Percentiles rank a stretch among this genome's conserved stretches.
phyloP scores from a whole-genome alignment of 2,797 vertebrate genomes.

The Chiloscyllium punctatum region DNA sequence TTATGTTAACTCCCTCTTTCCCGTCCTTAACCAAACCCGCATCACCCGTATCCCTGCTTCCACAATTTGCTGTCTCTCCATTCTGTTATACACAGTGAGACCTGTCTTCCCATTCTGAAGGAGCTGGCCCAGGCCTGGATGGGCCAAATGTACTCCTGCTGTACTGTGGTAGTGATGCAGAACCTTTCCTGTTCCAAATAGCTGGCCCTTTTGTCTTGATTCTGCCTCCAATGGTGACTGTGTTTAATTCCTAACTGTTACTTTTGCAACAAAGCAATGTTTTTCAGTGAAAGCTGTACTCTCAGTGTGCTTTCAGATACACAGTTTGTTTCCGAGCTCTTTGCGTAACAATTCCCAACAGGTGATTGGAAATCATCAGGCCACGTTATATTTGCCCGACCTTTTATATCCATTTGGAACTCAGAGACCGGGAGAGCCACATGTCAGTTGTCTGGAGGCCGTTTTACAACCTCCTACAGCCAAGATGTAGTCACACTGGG shows the following conservation, averaged over 20 bases:
- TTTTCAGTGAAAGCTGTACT: constrained; percentile 30
- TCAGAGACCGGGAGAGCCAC: not conserved
- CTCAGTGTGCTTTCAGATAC: constrained; percentile 37
- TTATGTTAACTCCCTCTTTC: no score
- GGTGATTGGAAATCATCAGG: not conserved
- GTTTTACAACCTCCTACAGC: not conserved
- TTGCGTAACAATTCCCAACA: not conserved
- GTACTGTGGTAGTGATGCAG: no score
- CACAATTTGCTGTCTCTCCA: no score
- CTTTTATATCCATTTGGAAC: no score
- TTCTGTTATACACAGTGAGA: no score
- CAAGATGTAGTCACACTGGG: not conserved
- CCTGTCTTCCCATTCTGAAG: no score
- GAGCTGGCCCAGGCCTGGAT: no score
- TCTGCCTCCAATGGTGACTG: not conserved
- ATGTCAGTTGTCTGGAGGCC: not conserved
- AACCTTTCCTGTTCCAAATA: no score
- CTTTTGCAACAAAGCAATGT: not conserved
- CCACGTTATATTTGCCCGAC: not conserved
- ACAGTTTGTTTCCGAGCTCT: not conserved
- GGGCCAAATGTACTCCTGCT: no score
- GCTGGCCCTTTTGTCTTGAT: no score
- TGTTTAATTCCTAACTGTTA: not conserved
- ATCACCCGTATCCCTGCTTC: no score
- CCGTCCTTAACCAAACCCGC: no score